A percentile compares a stretch with the other conserved stretches of the same genome.
These are phyloP conservation scores for Oreochromis tanganicae DNA, from an alignment of 2,113 vertebrate genomes.

Conservation along the genomic window DNA sequence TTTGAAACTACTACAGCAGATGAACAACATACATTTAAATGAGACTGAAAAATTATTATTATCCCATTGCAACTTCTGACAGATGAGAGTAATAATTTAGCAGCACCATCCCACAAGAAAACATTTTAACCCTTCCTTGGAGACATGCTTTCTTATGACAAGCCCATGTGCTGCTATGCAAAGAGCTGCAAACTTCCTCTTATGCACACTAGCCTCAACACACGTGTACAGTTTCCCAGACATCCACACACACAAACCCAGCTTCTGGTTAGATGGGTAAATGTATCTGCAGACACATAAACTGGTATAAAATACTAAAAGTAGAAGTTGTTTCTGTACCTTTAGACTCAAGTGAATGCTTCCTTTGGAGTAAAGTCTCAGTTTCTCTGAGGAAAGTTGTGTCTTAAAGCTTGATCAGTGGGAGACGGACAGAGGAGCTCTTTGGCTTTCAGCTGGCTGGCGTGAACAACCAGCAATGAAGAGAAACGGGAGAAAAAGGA, in stretches of 20 bases:
- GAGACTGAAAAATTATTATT: background rate
- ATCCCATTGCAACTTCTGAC: background rate
- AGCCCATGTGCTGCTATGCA: background rate
- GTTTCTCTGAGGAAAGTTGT: background rate
- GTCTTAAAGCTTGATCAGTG: constrained; percentile 12
- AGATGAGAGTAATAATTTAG: background rate
- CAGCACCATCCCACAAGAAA: background rate
- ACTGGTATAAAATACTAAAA: background rate
- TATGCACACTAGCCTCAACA: background rate
- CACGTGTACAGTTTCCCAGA: constrained; percentile 24
- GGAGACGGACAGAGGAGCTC: constrained; percentile 11
- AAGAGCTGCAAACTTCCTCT: constrained; percentile 10
- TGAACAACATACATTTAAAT: background rate
- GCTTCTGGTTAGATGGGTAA: background rate
- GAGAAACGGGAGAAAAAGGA: background rate
- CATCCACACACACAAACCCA: background rate
- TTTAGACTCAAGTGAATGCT: constrained; percentile 26
- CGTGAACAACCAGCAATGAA: constrained; percentile 34
- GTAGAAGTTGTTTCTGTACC: constrained; percentile 38
- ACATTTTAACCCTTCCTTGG: background rate
- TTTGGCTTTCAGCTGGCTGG: constrained; percentile 44
- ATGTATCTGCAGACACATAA: background rate
- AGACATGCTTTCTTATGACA: background rate
- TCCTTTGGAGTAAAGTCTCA: constrained; percentile 20
- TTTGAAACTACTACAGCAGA: background rate